Conservation (phyloP, 2,888 invertebrate species). For the Cistogaster globosa region DNA sequence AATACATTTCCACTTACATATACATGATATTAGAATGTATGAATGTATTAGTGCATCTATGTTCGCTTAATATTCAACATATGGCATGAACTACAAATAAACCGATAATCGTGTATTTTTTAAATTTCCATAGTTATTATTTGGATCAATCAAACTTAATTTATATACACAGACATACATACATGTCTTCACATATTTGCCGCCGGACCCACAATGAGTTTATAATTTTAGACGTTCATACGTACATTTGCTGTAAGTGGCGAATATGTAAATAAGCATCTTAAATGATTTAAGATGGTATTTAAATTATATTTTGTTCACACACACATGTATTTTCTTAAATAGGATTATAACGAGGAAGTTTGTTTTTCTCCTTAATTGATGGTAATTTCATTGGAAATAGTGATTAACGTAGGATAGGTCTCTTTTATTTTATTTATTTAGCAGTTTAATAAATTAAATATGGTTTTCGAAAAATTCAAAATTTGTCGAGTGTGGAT, state of each 20-base stretch:
- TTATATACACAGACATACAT: neutral
- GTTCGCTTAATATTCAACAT: conserved; percentile 21
- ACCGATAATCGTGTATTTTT: conserved; percentile 62
- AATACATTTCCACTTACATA: neutral
- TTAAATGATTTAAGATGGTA: conserved; percentile 53
- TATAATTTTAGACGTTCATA: neutral
- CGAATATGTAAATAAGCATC: conserved; percentile 61
- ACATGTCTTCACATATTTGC: neutral
- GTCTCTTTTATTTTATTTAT: conserved; percentile 1
- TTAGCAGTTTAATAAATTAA: neutral
- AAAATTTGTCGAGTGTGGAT: too few relatives aligned
- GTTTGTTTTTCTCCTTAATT: conserved; percentile 46
- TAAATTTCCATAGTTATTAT: conserved; percentile 51
- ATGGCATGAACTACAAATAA: conserved; percentile 72
- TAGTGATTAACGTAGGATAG: conserved; percentile 40
- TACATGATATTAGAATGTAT: neutral
- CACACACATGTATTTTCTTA: conserved; percentile 34
- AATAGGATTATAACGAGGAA: conserved; percentile 48
- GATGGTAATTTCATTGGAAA: conserved; percentile 45
- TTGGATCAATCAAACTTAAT: conserved; percentile 46
- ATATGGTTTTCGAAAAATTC: neutral
- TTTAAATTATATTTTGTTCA: conserved; percentile 47
- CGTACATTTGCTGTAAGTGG: conserved; percentile 38
- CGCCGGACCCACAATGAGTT: neutral
- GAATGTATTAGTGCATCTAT: neutral